Conservation (phyloP, 2,113 vertebrate genomes). For the Vidua chalybeata region DNA sequence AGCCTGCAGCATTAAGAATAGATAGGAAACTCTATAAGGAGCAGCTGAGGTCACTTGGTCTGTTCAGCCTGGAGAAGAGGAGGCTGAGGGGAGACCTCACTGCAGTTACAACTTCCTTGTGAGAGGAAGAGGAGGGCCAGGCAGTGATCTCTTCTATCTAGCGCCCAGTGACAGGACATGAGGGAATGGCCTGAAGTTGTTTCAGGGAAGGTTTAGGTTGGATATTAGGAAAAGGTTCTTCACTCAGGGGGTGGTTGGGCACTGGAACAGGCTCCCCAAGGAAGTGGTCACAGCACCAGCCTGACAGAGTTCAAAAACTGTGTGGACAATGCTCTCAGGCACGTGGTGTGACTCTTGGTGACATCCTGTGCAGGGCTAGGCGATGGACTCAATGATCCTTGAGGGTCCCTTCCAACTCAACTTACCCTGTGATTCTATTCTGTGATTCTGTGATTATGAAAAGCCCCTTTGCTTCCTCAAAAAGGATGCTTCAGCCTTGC, state of each 20-base stretch:
- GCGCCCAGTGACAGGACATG: neutral
- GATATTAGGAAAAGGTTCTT: neutral
- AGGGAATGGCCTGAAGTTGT: fast-evolving
- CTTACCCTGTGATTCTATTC: neutral
- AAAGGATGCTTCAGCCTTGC: neutral
- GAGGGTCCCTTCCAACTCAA: neutral
- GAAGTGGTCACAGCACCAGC: neutral
- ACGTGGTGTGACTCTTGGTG: neutral
- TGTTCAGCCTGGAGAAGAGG: neutral
- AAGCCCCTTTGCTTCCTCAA: neutral
- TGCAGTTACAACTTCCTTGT: fast-evolving
- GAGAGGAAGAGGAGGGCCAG: neutral
- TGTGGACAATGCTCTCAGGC: neutral
- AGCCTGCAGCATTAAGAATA: neutral
- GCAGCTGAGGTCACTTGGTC: neutral
- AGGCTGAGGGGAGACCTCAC: neutral
- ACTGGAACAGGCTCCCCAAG: neutral
- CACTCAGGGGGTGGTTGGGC: fast-evolving
- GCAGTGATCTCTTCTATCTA: fast-evolving
- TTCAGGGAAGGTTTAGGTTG: neutral
- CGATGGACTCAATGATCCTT: too few relatives aligned
- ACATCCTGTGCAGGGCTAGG: neutral
- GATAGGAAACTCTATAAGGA: neutral
- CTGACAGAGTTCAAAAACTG: neutral
- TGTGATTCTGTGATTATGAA: neutral